Evolutionary conservation across 2,113 vertebrate species (phyloP).

Genomic region (Pimephales promelas): DNA sequence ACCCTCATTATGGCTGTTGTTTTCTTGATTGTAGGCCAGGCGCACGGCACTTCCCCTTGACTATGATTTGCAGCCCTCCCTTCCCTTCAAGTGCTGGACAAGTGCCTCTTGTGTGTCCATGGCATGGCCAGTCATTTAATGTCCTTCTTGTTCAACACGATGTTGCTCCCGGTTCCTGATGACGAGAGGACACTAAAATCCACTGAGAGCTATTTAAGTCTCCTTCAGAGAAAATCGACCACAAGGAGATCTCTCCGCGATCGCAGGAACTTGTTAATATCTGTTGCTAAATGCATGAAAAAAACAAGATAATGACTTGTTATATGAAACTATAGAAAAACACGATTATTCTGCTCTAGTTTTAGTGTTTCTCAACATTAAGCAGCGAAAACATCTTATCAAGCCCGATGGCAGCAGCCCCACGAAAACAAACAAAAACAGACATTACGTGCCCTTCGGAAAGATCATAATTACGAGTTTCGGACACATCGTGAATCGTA

Average conservation of each 20-base stretch:
- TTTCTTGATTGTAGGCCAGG: constrained; percentile 41
- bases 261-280: constrained; percentile 39
- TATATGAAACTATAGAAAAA: background rate
- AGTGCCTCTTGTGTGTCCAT: constrained; percentile 41
- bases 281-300: constrained; percentile 38
- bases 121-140: constrained; percentile 40
- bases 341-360: background rate
- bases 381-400: background rate
- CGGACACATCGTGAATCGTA: background rate
- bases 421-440: background rate
- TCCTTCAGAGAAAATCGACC: constrained; percentile 43
- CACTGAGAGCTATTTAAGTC: constrained; percentile 24
- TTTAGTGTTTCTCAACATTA: background rate
- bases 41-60: constrained; percentile 21
- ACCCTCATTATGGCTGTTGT: constrained; percentile 46
- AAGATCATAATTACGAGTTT: background rate
- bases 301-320: constrained; percentile 23
- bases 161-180: constrained; percentile 44
- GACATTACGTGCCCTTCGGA: background rate
- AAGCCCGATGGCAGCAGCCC: background rate
- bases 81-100: constrained; percentile 41
- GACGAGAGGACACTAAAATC: constrained; percentile 36
- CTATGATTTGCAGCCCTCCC: constrained; percentile 26
- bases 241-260: constrained; percentile 35
- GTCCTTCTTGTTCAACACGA: background rate